Conservation (phyloP, 2,888 invertebrate species). For the Conistra vaccinii region DNA sequence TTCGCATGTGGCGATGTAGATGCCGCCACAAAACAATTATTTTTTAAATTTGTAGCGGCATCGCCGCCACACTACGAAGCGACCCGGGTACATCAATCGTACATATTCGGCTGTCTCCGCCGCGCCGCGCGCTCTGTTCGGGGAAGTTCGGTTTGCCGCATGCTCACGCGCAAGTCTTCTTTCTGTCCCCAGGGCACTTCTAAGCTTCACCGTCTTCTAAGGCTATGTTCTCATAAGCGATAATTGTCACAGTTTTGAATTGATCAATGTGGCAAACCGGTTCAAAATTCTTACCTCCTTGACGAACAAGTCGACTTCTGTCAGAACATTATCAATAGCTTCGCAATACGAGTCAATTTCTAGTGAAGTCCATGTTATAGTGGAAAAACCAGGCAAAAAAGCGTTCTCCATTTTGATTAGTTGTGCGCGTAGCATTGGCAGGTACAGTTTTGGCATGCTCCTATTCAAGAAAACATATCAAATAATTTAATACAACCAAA, state of each 20-base stretch:
- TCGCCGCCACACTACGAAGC: no score
- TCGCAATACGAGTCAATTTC: slow-evolving; percentile 92
- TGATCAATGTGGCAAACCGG: neutral
- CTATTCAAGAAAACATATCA: slow-evolving; percentile 64
- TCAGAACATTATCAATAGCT: slow-evolving; percentile 89
- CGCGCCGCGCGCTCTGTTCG: no score
- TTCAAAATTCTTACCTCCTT: slow-evolving; percentile 88
- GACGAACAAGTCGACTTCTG: slow-evolving; percentile 92
- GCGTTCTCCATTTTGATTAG: slow-evolving; percentile 93
- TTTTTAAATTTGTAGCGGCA: no score
- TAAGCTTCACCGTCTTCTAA: neutral
- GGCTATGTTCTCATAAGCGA: neutral
- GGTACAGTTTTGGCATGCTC: slow-evolving; percentile 92
- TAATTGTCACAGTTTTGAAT: neutral
- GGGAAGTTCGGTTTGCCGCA: no score
- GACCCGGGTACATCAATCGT: no score
- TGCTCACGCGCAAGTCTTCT: no score
- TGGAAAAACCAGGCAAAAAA: slow-evolving; percentile 94
- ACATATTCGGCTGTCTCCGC: no score
- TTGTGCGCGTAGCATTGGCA: slow-evolving; percentile 93
- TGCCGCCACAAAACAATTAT: no score
- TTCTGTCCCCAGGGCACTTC: neutral
- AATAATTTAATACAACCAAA: neutral
- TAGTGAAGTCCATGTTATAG: slow-evolving; percentile 95
- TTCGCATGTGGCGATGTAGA: no score